phyloP scores from a whole-genome alignment of 2,113 vertebrate genomes.

The Tragelaphus strepsiceros region DNA sequence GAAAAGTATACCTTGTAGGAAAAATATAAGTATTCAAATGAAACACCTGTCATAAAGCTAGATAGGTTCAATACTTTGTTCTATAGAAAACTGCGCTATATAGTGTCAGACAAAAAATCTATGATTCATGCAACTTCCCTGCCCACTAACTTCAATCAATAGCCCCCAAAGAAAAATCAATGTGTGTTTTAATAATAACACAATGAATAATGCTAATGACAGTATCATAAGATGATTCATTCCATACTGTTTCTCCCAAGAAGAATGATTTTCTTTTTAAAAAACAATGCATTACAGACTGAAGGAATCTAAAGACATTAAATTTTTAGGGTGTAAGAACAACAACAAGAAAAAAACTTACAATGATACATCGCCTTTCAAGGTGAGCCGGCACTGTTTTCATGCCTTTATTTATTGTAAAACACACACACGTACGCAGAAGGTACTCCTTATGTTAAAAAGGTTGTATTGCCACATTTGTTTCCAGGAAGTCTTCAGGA shows the following conservation, averaged over 20 bases:
- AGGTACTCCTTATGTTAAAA: not conserved
- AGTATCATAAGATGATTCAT: not conserved
- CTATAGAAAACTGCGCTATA: conserved; percentile 23
- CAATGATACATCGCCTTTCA: not conserved
- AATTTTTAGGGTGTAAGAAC: not conserved
- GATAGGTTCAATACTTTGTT: conserved; percentile 54
- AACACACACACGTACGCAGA: rapidly evolving
- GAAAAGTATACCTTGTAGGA: conserved; percentile 22
- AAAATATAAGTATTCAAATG: conserved; percentile 50
- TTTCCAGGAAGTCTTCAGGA: not conserved
- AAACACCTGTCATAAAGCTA: conserved; percentile 55
- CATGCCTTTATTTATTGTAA: not conserved
- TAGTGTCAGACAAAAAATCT: conserved; percentile 42
- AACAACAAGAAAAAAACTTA: not conserved
- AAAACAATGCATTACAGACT: not conserved
- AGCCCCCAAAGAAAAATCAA: conserved; percentile 58
- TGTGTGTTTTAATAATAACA: conserved; percentile 70
- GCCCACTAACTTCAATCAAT: conserved; percentile 56
- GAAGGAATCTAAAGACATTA: not conserved
- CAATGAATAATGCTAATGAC: conserved; percentile 52
- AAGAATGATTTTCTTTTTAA: conserved; percentile 2
- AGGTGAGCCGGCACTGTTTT: not conserved
- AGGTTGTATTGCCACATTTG: too few relatives aligned
- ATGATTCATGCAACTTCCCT: conserved; percentile 51
- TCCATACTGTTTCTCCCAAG: not conserved